Conservation (phyloP, 2,888 invertebrate species). For the Amphiduros pacificus region DNA sequence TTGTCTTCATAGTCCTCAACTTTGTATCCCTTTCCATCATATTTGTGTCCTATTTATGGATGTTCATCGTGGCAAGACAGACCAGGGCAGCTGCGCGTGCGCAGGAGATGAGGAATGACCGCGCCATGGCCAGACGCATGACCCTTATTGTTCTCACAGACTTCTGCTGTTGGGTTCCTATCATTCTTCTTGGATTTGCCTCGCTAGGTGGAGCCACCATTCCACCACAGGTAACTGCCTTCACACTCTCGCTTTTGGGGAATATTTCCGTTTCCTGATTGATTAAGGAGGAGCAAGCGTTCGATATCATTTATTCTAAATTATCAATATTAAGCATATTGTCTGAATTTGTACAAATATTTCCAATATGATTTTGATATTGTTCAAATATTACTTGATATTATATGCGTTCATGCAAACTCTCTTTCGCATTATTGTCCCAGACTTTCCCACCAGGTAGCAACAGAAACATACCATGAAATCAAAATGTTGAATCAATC, state of each 20-base stretch:
- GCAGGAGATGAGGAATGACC: slow-evolving; percentile 54
- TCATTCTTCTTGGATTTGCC: slow-evolving; percentile 62
- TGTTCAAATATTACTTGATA: no score
- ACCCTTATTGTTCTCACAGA: slow-evolving; percentile 64
- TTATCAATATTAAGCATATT: no score
- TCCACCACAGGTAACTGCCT: slow-evolving; percentile 20
- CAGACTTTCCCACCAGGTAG: no score
- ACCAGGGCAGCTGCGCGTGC: slow-evolving; percentile 59
- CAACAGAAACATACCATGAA: no score
- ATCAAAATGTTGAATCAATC: not conserved
- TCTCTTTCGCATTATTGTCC: no score
- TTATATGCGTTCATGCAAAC: no score
- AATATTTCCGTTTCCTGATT: no score
- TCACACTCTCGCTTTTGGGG: no score
- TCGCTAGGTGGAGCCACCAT: slow-evolving; percentile 59
- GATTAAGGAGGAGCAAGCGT: no score
- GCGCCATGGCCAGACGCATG: slow-evolving; percentile 63
- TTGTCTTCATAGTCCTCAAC: slow-evolving; percentile 63
- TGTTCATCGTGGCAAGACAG: slow-evolving; percentile 62
- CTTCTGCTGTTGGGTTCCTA: slow-evolving; percentile 64
- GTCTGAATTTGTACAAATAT: no score
- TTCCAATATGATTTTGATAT: no score
- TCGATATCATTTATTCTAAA: no score
- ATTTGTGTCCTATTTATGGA: slow-evolving; percentile 62
- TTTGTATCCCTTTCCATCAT: slow-evolving; percentile 61